Percentiles rank a stretch among this genome's conserved stretches.
phyloP scores from a whole-genome alignment of 2,888 invertebrate genomes.

The Allacma fusca region DNA sequence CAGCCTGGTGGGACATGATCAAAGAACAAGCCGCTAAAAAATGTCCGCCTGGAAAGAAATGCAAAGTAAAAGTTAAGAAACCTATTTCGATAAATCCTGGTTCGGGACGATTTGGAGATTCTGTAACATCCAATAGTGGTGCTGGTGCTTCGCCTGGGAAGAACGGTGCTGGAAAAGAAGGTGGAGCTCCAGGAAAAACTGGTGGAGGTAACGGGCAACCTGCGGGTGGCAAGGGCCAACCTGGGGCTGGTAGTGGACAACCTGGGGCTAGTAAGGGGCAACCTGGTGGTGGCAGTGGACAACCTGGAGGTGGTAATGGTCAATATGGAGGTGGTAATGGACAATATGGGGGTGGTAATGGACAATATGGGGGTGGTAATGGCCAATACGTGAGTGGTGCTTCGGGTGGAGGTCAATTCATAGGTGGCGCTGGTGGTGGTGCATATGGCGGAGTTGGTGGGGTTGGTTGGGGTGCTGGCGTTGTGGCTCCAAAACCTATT shows the following conservation, averaged over 20 bases:
- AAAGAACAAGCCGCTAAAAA: no score
- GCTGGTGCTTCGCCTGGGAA: slow-evolving; percentile 30
- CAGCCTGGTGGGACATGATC: no score
- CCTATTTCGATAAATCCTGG: background rate
- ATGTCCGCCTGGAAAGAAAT: no score
- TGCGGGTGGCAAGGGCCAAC: slow-evolving; percentile 58
- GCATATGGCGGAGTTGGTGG: background rate
- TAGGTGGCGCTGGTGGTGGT: background rate
- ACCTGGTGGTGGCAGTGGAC: slow-evolving; percentile 62
- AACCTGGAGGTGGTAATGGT: slow-evolving; percentile 62
- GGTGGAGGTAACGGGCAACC: slow-evolving; percentile 23
- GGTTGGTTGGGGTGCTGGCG: background rate
- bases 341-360: slow-evolving; percentile 57
- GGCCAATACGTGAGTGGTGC: background rate
- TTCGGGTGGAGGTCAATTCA: background rate
- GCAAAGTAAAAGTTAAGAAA: no score
- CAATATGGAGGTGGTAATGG: slow-evolving; percentile 60
- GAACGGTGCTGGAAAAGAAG: slow-evolving; percentile 11
- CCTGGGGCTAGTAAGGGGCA: slow-evolving; percentile 62
- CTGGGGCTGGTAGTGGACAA: slow-evolving; percentile 62
- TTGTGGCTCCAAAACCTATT: background rate
- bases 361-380: background rate
- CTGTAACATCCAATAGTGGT: slow-evolving; percentile 46
- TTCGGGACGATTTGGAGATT: slow-evolving; percentile 59
- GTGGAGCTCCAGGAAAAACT: slow-evolving; percentile 34